Conservation (phyloP, 2,888 invertebrate genomes). For the Cosmia trapezina region DNA sequence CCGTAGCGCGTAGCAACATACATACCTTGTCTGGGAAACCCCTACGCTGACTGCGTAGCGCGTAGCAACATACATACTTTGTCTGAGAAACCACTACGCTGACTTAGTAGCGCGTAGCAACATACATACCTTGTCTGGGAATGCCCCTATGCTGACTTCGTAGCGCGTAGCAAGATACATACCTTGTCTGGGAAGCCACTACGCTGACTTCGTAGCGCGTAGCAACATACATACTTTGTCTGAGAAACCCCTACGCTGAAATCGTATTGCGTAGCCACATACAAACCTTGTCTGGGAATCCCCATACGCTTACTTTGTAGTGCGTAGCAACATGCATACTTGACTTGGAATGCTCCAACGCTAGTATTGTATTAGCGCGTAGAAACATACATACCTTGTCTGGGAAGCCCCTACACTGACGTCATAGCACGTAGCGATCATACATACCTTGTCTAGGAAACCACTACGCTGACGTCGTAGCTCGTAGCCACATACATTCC, state of each 20-base stretch:
- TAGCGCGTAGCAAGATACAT: neutral
- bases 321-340: no score
- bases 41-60: neutral
- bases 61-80: neutral
- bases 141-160: no score
- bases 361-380: no score
- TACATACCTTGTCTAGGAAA: neutral
- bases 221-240: neutral
- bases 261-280: neutral
- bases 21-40: neutral
- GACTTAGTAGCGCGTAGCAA: neutral
- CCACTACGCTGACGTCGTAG: neutral
- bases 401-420: no score
- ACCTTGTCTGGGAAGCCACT: neutral
- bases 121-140: neutral
- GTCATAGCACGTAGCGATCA: neutral
- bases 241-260: neutral
- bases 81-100: neutral
- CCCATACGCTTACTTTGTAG: no score
- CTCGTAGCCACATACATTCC: no score
- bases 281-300: neutral
- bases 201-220: neutral
- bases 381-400: no score
- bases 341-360: no score
- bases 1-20: neutral